Evolutionary conservation across 2,797 vertebrate species (phyloP).

Genomic region (Ataeniobius toweri): DNA sequence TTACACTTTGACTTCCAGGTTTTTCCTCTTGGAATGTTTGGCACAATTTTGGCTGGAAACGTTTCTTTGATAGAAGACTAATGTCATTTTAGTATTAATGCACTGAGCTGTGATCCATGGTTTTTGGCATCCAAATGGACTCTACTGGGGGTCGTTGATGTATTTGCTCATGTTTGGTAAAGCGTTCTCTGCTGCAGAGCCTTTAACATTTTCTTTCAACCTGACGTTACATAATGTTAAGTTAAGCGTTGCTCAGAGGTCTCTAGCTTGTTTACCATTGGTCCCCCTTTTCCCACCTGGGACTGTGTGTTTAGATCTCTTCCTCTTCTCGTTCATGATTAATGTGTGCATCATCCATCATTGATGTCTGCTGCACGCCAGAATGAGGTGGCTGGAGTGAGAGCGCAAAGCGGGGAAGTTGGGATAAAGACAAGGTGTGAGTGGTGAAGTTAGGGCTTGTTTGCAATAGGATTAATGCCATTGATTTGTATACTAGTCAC

Average conservation of each 20-base stretch:
- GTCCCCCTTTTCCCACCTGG: conserved; percentile 14
- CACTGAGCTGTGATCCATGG: neutral
- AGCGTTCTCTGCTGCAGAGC: neutral
- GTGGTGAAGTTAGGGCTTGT: neutral
- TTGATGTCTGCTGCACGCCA: conserved; percentile 65
- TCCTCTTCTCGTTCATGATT: conserved; percentile 69
- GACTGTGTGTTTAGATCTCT: conserved; percentile 56
- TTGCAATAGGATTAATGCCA: neutral
- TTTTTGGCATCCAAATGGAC: neutral
- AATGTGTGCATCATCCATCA: conserved; percentile 77
- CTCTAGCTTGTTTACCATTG: conserved; percentile 22
- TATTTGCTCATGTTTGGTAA: neutral
- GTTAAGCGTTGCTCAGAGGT: conserved; percentile 13
- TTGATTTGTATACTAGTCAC: neutral
- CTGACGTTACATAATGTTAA: conserved; percentile 26
- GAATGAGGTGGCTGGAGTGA: conserved; percentile 48
- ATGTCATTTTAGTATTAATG: neutral
- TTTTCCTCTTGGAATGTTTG: neutral
- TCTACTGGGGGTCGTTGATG: neutral
- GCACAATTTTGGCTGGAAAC: neutral
- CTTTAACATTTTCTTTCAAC: conserved; percentile 9
- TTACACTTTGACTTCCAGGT: conserved; percentile 20
- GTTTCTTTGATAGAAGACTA: no score
- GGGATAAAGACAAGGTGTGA: neutral
- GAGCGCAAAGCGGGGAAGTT: conserved; percentile 12